Conservation (phyloP, 2,797 vertebrate genomes). For the Echiichthys vipera region DNA sequence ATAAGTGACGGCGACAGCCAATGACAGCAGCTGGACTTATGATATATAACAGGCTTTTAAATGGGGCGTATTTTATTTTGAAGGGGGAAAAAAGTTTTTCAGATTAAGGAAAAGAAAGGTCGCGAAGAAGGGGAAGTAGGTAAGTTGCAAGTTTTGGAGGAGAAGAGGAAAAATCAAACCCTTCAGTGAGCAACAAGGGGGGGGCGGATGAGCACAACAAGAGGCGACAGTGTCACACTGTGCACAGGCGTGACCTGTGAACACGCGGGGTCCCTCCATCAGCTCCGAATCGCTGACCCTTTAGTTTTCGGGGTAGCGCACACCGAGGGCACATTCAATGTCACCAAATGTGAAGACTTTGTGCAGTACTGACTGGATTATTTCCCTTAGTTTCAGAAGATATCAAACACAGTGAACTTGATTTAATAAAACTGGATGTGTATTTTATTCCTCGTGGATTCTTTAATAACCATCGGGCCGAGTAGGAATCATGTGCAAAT, state of each 20-base stretch:
- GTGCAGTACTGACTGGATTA: not conserved
- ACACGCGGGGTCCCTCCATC: not conserved
- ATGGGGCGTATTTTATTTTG: not conserved
- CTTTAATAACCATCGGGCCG: conserved; percentile 10
- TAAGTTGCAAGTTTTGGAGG: conserved; percentile 2
- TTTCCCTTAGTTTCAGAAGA: not conserved
- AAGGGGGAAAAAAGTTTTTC: not conserved
- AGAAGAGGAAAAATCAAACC: not conserved
- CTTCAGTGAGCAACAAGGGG: conserved; percentile 13
- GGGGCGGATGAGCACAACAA: not conserved
- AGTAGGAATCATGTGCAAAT: not conserved
- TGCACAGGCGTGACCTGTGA: conserved; percentile 3
- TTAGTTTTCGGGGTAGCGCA: not conserved
- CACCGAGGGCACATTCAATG: not conserved
- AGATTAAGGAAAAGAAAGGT: not conserved
- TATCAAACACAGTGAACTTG: too few species aligned
- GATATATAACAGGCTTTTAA: conserved; percentile 6
- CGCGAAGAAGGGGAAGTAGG: not conserved
- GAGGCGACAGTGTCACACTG: conserved; percentile 12
- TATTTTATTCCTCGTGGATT: not conserved
- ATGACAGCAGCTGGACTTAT: too few species aligned
- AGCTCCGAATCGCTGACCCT: conserved; percentile 36
- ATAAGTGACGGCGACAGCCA: too few species aligned
- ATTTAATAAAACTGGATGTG: conserved; percentile 8
- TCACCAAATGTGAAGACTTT: conserved; percentile 1